phyloP scores from a whole-genome alignment of 1,140 invertebrate genomes.

The Dryas iulia region DNA sequence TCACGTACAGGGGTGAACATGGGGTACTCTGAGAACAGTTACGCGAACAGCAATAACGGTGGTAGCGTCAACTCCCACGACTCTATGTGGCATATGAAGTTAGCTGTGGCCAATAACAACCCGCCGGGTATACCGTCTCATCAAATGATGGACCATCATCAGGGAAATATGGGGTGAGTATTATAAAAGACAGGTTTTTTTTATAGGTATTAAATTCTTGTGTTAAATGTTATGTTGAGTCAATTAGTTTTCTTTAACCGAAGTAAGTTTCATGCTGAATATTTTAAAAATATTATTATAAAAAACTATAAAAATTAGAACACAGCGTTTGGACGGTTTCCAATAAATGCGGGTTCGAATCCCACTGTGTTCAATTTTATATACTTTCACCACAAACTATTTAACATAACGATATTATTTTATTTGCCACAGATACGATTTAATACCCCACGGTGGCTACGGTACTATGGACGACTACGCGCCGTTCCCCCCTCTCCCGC shows the following conservation, averaged over 20 bases:
- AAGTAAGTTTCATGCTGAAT: constrained; percentile 11
- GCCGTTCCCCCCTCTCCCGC: constrained; percentile 88
- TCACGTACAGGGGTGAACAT: constrained; percentile 84
- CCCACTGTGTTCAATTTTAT: no score
- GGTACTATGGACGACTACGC: constrained; percentile 92
- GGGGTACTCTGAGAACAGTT: constrained; percentile 94
- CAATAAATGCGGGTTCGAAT: no score
- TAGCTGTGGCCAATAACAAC: constrained; percentile 84
- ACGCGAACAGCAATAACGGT: constrained; percentile 95
- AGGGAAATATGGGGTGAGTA: constrained; percentile 80
- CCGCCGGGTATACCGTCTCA: constrained; percentile 78
- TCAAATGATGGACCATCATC: constrained; percentile 82
- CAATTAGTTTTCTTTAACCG: no score
- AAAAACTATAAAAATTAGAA: no score
- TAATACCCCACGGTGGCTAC: constrained; percentile 89
- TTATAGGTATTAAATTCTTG: no score
- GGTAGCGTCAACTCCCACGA: constrained; percentile 96
- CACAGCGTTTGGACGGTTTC: no score
- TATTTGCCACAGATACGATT: constrained; percentile 82
- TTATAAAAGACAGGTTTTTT: neutral
- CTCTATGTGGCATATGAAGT: constrained; percentile 96
- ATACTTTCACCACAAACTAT: no score
- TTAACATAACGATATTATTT: neutral
- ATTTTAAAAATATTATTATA: neutral
- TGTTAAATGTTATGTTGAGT: no score